Evolutionary conservation across 2,113 vertebrate genomes (phyloP), one percentile per base, ranked within the genome.

Genomic region (Porphyrio hochstetteri): DNA sequence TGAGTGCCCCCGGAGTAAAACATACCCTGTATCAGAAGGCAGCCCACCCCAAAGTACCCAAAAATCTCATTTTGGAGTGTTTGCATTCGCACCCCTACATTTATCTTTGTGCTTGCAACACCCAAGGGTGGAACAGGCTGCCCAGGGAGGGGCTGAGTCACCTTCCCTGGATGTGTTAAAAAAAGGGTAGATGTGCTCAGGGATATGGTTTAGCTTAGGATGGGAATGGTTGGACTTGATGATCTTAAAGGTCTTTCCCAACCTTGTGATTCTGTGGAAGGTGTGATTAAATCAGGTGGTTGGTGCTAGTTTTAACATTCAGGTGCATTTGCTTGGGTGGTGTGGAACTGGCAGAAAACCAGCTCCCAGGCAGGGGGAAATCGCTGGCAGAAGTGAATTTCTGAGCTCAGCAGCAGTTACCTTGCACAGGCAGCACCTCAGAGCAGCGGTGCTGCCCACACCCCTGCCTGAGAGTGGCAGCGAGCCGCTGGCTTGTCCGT

Each of bases 1-100:
- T 8, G 33, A 0, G 0, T 24, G 76, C 11, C 64, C 64, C 50
- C 1, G 7, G 4, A 33, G 19, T 5, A 13, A 68, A 53, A 40
- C 17, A 13, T 3, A 42, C 46, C n/a, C 56, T 7, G 0, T 1
- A 2, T 17, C 25, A 15, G 15, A 14, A 27, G 25, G 46, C 8
- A 35, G 38, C 52, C 84, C 74, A 42, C 67, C 46, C n/a, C 33
- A 23, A 42, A 13, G 9, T 5, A 56, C 50, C 52, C 82, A 4
- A 57, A 91, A 82, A 18, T 29, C 65, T n/a, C 11, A 0, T 61
- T 82, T 87, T 61, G 57, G 35, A 65, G n/a, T 0, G 3, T 61
- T 79, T 71, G 18, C 40, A 2, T 74, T 80, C 14, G 1, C 63
- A 85, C 25, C 23, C 59, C 27, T 77, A 2, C 15, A 1, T 35